Evolutionary conservation across 1,140 invertebrate species (phyloP), one percentile per base, ranked within the genome.

Genomic region (Drosophila teissieri): DNA sequence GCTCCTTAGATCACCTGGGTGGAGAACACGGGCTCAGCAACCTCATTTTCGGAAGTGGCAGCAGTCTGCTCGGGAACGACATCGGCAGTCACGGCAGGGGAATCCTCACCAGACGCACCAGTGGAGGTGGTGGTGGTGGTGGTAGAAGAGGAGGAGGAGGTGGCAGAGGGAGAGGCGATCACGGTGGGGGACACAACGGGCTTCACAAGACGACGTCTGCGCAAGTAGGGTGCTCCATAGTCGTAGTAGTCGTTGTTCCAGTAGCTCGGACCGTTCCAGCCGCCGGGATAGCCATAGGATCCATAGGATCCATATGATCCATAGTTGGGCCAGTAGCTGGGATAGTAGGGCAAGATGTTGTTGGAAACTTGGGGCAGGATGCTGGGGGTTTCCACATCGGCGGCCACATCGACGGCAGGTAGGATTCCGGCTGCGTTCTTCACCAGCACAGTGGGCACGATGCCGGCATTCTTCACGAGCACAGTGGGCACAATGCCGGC

Each of bases 291-390:
- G 52, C 61, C 45, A 17, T 12, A 17, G 19, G 40, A 40, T 40
- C 4, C 36, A 11, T 36, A 10, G 11, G 39, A 12, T 22, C 45
- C 72, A 19, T 19, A 19, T 1, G 19, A 19, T 2, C 19, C 19
- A 31, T 74, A 75, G 8, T 76, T 72, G 22, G 61, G 61, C 60
- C 49, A 76, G 37, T 67, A 76, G 36, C 72, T 11, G 0, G 73
- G 57, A 51, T 63, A 74, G 10, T 40, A 73, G 36, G 67, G 68
- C n/a, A 15, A 46, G 15, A 12, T 46, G 53, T 55, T 55, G 17
- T 40, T 37, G 7, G 68, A 27, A 2, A 56, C 51, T 12, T 40
- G 44, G 4, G 63, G 63, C 17, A 55, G 19, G 19, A 57, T 36
- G 19, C 39, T 53, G 0, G 52, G 44, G 1, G 64, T 42, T 22